phyloP scores from a whole-genome alignment of 1,140 invertebrate genomes.

The Hyphantria cunea region DNA sequence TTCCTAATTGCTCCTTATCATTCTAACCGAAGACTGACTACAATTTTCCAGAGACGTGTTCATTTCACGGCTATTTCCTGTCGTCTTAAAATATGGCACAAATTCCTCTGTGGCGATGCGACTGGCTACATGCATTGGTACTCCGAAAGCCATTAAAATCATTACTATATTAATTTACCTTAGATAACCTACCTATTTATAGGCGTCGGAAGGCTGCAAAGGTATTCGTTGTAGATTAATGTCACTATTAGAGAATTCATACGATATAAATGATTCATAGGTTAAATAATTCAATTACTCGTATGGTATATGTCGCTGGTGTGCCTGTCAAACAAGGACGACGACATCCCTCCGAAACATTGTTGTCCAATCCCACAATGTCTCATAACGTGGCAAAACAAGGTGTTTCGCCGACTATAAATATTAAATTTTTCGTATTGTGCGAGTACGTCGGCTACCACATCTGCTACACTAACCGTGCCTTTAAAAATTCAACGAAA shows the following conservation, averaged over 20 bases:
- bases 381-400: constrained; percentile 60
- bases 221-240: too few species aligned
- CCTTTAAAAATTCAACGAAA: constrained; percentile 66
- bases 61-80: constrained; percentile 53
- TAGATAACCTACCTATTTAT: too few species aligned
- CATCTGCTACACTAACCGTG: constrained; percentile 67
- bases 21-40: constrained; percentile 42
- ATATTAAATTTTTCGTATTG: constrained; percentile 71
- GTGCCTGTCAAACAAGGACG: constrained; percentile 30
- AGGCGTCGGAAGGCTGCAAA: too few species aligned
- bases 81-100: constrained; percentile 32
- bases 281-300: constrained; percentile 36
- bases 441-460: constrained; percentile 56
- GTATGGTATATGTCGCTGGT: background rate
- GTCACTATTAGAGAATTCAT: background rate
- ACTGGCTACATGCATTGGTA: background rate
- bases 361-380: constrained; percentile 39
- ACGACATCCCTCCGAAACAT: constrained; percentile 29
- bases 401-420: constrained; percentile 64
- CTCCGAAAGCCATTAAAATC: too few species aligned
- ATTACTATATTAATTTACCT: too few species aligned
- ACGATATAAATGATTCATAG: constrained; percentile 2
- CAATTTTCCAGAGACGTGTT: constrained; percentile 48
- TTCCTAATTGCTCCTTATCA: constrained; percentile 23
- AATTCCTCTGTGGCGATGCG: constrained; percentile 14